Evolutionary conservation across 1,140 invertebrate species (phyloP), one percentile per base, ranked within the genome.

Genomic region (Brachionus koreanus): DNA sequence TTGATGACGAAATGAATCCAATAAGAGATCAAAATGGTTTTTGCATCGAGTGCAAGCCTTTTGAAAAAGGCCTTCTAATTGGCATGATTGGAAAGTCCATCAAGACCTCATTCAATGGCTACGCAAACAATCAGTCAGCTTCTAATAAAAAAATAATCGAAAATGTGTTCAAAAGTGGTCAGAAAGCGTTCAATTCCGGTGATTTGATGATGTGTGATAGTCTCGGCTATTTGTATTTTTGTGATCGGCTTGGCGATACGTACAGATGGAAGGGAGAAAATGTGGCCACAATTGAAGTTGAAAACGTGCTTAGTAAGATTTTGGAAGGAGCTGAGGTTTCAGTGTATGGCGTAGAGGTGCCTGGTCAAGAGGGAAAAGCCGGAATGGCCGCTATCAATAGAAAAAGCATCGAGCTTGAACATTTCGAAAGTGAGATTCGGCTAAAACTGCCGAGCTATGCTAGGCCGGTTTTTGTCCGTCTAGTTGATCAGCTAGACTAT

Each of bases 181-280:
- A 99, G 87, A 91, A 91, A 42, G 95, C 93, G 4, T 98, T 98
- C 87, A 89, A 96, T 79, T 96, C 96, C 94, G 95, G 95, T 83
- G 97, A 99, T 88, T 92, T 98, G 83, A 88, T 98, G 43, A 91
- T 93, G 10, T 92, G 94, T 85, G 96, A 98, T 87, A 93, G 96
- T 84, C 91, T 93, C n/a, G 97, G 97, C 12, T 96, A 97, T 89
- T 90, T 98, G 42, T 98, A 92, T 88, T 99, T 99, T 89, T 94
- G 93, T 85, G 96, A 98, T 87, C 91, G 97, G 85, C 97, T 95
- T 0, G 97, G 97, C 1, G 97, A 99, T 87, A 98, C 97, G 0
- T 99, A 96, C 90, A 91, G 97, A 69, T 92, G 91, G 91, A 95
- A 95, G 87, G 97, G 97, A 16, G 98, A 99, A 90, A 99, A 99